These are phyloP conservation scores for Acrocephalus scirpaceus DNA, from an alignment of 2,797 vertebrate genomes.

Conservation along the genomic window DNA sequence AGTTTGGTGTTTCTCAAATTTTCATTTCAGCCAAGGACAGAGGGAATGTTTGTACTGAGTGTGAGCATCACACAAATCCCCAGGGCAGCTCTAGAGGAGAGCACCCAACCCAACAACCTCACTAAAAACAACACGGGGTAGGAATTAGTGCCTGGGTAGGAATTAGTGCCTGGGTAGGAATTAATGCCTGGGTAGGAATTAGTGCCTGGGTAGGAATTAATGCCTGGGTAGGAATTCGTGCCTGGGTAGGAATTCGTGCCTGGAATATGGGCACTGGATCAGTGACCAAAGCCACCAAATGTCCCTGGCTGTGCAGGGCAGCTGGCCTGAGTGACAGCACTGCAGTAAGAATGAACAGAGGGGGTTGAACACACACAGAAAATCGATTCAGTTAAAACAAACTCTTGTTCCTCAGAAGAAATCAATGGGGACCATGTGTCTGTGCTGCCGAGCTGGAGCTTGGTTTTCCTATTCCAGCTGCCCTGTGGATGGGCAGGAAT, in stretches of 20 bases:
- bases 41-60: not conserved
- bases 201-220: no score
- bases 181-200: no score
- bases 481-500: not conserved
- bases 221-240: no score
- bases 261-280: not conserved
- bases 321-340: not conserved
- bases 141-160: not conserved
- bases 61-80: not conserved
- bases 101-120: not conserved
- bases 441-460: not conserved
- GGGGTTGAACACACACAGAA: not conserved
- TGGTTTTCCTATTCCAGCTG: not conserved
- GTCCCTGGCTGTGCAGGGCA: not conserved
- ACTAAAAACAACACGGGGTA: fast-evolving
- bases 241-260: not conserved
- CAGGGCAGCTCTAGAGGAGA: not conserved
- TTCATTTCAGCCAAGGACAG: not conserved
- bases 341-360: not conserved
- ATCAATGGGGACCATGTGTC: not conserved
- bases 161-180: no score
- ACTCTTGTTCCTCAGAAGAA: not conserved
- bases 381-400: not conserved
- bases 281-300: not conserved
- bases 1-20: not conserved